A percentile compares a stretch with the other conserved stretches of the same genome.
phyloP scores from a whole-genome alignment of 2,888 invertebrate species.

The Ditula angustiorana region DNA sequence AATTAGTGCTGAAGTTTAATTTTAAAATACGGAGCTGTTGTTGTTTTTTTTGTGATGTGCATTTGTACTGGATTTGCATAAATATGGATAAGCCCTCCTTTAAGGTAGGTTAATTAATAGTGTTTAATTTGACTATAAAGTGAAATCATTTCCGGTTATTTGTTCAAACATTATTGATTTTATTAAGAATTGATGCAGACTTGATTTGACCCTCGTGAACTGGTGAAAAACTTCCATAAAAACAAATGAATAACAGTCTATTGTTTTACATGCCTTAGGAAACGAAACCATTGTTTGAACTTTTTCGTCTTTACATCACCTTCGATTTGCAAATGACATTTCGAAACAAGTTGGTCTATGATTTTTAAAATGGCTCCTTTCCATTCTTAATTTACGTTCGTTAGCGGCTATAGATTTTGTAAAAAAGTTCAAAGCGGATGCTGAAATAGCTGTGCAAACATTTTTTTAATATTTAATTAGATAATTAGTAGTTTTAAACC shows the following conservation, averaged over 20 bases:
- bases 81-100: conserved; percentile 78
- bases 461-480: neutral
- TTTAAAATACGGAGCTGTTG: conserved; percentile 43
- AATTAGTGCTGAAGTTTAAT: conserved; percentile 57
- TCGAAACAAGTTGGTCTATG: neutral
- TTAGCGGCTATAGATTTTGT: too few relatives aligned
- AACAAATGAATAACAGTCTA: neutral
- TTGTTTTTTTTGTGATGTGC: conserved; percentile 54
- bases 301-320: neutral
- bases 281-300: neutral
- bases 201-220: neutral
- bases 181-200: neutral
- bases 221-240: neutral
- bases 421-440: neutral
- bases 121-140: neutral
- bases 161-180: neutral
- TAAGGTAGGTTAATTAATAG: conserved; percentile 62
- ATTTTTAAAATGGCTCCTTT: conserved; percentile 17
- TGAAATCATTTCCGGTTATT: neutral
- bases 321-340: neutral
- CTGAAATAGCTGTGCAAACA: neutral
- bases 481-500: too few relatives aligned
- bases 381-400: conserved; percentile 22
- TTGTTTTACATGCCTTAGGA: neutral
- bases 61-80: conserved; percentile 64